Conservation (phyloP, 1,140 invertebrate genomes). For the Drosophila fuyamai region DNA sequence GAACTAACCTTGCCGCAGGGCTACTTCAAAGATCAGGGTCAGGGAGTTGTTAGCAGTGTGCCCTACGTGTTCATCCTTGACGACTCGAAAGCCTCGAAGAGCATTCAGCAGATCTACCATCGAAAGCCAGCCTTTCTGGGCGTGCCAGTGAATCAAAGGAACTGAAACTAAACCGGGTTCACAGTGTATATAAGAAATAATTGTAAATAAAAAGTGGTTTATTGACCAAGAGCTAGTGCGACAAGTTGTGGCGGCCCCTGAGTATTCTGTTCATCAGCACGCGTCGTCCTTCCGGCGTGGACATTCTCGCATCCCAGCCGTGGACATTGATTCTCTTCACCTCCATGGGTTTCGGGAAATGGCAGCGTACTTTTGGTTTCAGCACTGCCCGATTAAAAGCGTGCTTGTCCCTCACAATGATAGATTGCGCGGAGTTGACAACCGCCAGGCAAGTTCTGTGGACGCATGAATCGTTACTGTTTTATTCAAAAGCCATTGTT, state of each 20-base stretch:
- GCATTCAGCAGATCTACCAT: constrained; percentile 73
- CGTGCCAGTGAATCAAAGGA: constrained; percentile 17
- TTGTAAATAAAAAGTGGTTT: constrained; percentile 38
- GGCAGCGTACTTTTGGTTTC: constrained; percentile 86
- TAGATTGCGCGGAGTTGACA: constrained; percentile 50
- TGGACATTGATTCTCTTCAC: constrained; percentile 88
- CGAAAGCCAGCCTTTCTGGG: constrained; percentile 52
- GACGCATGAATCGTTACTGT: neutral
- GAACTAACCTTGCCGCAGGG: constrained; percentile 70
- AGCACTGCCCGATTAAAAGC: constrained; percentile 68
- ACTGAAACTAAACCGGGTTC: neutral
- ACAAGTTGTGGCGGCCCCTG: constrained; percentile 89
- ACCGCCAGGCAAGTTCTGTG: constrained; percentile 51
- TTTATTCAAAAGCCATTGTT: constrained; percentile 12
- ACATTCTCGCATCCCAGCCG: constrained; percentile 89
- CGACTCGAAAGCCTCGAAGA: constrained; percentile 66
- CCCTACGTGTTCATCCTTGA: constrained; percentile 72
- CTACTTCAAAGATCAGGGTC: constrained; percentile 68
- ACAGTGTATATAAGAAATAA: neutral
- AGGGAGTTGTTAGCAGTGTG: constrained; percentile 42
- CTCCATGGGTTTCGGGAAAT: constrained; percentile 91
- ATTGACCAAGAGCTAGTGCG: constrained; percentile 86
- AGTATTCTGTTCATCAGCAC: constrained; percentile 91
- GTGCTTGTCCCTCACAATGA: constrained; percentile 71
- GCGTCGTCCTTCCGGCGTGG: constrained; percentile 88